A percentile compares a stretch with the other conserved stretches of the same genome.
These are phyloP conservation scores for Oopsacas minuta DNA, from an alignment of 37 sponge, comb jelly and placozoan species.

Conservation along the genomic window DNA sequence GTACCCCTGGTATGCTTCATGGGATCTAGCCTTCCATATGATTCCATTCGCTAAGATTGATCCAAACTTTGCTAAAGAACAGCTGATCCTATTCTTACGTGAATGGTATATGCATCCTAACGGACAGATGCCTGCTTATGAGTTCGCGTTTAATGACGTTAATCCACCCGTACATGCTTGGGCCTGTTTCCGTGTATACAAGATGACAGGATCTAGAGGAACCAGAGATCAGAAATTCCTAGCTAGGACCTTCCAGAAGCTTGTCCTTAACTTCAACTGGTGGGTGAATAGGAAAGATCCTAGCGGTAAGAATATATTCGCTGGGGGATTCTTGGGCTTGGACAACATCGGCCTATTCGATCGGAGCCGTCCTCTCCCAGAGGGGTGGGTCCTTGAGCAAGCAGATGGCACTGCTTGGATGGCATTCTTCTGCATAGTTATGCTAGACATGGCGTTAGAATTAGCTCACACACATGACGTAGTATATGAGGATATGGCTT, in stretches of 20 bases:
- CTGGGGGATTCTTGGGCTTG: conserved; percentile 88
- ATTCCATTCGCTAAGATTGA: conserved; percentile 86
- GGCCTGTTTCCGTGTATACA: conserved; percentile 83
- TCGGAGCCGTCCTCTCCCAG: conserved; percentile 78
- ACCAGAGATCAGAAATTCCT: conserved; percentile 61
- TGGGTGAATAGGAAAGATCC: conserved; percentile 97
- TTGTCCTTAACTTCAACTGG: conserved; percentile 95
- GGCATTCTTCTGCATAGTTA: conserved; percentile 85
- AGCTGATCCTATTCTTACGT: conserved; percentile 76
- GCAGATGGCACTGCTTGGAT: conserved; percentile 98
- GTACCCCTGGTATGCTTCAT: conserved; percentile 96
- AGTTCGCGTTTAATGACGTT: conserved; percentile 85
- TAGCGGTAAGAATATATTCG: conserved; percentile 75
- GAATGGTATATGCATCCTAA: conserved; percentile 99
- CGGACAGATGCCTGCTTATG: conserved; percentile 94
- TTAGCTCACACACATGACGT: conserved; percentile 53
- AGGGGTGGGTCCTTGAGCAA: conserved; percentile 75
- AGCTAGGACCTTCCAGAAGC: conserved; percentile 72
- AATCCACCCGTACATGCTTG: conserved; percentile 97
- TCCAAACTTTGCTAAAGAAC: conserved; percentile 82
- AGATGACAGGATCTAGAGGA: conserved; percentile 73
- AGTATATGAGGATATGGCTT: conserved; percentile 95
- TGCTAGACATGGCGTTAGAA: conserved; percentile 88
- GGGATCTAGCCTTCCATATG: conserved; percentile 98
- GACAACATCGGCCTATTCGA: conserved; percentile 95